A percentile compares a stretch with the other conserved stretches of the same genome.
phyloP scores from a whole-genome alignment of 2,888 invertebrate genomes.

The Rhagophthalmus giganteus region DNA sequence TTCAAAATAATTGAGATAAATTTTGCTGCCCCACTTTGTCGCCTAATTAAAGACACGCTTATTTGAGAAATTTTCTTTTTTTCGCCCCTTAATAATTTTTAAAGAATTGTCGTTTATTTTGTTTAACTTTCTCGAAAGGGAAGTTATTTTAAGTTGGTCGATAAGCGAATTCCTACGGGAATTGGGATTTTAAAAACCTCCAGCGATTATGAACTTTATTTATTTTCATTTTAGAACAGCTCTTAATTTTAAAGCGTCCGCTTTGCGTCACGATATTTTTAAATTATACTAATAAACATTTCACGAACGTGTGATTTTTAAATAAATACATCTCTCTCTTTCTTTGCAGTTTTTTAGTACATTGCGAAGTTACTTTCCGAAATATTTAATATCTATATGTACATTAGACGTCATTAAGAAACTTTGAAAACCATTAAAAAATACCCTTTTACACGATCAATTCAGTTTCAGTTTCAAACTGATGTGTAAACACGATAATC shows the following conservation, averaged over 20 bases:
- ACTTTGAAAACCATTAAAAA: too few relatives aligned
- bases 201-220: slow-evolving; percentile 26
- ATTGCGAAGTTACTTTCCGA: too few relatives aligned
- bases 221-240: slow-evolving; percentile 27
- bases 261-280: slow-evolving; percentile 32
- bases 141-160: slow-evolving; percentile 8
- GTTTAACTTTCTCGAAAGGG: neutral
- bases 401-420: too few relatives aligned
- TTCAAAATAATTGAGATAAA: slow-evolving; percentile 22
- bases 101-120: slow-evolving; percentile 7
- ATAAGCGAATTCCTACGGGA: slow-evolving; percentile 21
- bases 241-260: slow-evolving; percentile 22
- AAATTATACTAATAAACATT: slow-evolving; percentile 38
- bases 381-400: too few relatives aligned
- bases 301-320: slow-evolving; percentile 34
- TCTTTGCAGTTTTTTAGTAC: too few relatives aligned
- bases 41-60: slow-evolving; percentile 22
- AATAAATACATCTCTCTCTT: slow-evolving; percentile 37
- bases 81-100: slow-evolving; percentile 6
- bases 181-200: slow-evolving; percentile 3
- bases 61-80: too few relatives aligned
- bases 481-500: too few relatives aligned
- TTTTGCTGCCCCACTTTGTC: too few relatives aligned
- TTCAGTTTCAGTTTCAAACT: too few relatives aligned
- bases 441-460: too few relatives aligned